Percentiles rank a stretch among this genome's conserved stretches.
Evolutionary conservation across 1,140 invertebrate genomes (phyloP).

Genomic region (Maconellicoccus hirsutus): DNA sequence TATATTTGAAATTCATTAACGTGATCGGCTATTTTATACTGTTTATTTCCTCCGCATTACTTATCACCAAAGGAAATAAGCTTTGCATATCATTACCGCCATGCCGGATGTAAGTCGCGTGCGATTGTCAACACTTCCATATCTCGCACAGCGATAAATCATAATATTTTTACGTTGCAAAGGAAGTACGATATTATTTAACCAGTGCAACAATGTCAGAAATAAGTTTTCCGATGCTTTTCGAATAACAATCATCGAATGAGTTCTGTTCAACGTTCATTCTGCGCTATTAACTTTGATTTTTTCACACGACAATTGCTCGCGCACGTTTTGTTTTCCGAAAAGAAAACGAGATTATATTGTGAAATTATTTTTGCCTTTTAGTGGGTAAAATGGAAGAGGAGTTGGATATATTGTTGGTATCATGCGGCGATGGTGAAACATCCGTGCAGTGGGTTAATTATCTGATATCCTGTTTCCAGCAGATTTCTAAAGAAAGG

Average conservation of each 20-base stretch:
- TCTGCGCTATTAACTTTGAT: too few relatives aligned
- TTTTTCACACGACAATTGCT: too few relatives aligned
- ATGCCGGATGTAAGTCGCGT: slow-evolving; percentile 1
- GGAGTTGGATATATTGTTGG: slow-evolving; percentile 67
- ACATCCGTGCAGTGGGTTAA: slow-evolving; percentile 63
- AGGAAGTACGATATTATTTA: not conserved
- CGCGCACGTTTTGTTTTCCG: too few relatives aligned
- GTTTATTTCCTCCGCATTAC: not conserved
- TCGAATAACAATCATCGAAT: not conserved
- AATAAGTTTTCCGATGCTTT: not conserved
- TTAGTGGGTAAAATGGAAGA: slow-evolving; percentile 34
- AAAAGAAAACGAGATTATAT: too few relatives aligned
- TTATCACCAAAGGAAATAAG: not conserved
- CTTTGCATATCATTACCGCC: not conserved
- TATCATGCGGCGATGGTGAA: slow-evolving; percentile 60
- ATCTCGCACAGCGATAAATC: not conserved
- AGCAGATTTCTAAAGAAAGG: slow-evolving; percentile 65
- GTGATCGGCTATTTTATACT: too few relatives aligned
- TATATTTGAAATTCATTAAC: too few relatives aligned
- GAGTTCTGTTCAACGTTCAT: too few relatives aligned
- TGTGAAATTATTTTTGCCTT: too few relatives aligned
- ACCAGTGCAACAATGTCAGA: slow-evolving; percentile 2
- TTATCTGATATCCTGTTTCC: slow-evolving; percentile 64
- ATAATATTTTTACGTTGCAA: not conserved
- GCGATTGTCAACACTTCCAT: slow-evolving; percentile 7